Evolutionary conservation across 2,888 invertebrate genomes (phyloP), one percentile per base, ranked within the genome.

Genomic region (Priocnemis perturbator): DNA sequence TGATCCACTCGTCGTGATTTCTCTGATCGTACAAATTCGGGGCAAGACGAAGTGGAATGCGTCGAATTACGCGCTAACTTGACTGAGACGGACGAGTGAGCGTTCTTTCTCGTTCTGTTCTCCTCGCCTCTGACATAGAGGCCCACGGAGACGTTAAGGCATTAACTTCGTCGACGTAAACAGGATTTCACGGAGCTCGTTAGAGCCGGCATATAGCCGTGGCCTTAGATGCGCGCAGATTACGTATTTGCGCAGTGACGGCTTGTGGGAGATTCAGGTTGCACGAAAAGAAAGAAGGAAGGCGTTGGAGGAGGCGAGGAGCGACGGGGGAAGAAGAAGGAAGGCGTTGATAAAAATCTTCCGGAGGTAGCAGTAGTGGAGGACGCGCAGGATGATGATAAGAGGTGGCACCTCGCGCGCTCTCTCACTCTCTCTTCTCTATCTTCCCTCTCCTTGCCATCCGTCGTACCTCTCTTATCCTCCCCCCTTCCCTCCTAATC

Each of bases 401-500:
- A 77, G 70, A 77, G 57, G 66, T 69, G 62, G 60, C 71, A 68
- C 58, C 67, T 55, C 20, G 37, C n/a, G 7, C 17, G 11, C 50
- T 50, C 19, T 48, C 26, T n/a, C 0, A 23, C 59, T 53, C 67
- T 59, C 48, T 65, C n/a, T 5, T 58, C 65, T 61, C 59, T 23
- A 47, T 63, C 60, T 20, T 58, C 50, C 50, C 50, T 47, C 47
- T 45, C 47, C n/a, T 37, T 11, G 19, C 21, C 50, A 47, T 58
- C 21, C 58, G 52, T 56, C 21, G 7, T 37, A 11, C 11, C 37
- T 57, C 56, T 59, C 30, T 67, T 37, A 37, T 37, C 37, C 69
- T 71, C 45, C 60, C 44, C 57, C 60, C 56, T 60, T 66, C 65
- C 69, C 74, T 70, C 50, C 77, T 73, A 79, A 76, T 76, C 73